Evolutionary conservation across 2,888 invertebrate species (phyloP), one percentile per base, ranked within the genome.

Genomic region (Arenicola marina): DNA sequence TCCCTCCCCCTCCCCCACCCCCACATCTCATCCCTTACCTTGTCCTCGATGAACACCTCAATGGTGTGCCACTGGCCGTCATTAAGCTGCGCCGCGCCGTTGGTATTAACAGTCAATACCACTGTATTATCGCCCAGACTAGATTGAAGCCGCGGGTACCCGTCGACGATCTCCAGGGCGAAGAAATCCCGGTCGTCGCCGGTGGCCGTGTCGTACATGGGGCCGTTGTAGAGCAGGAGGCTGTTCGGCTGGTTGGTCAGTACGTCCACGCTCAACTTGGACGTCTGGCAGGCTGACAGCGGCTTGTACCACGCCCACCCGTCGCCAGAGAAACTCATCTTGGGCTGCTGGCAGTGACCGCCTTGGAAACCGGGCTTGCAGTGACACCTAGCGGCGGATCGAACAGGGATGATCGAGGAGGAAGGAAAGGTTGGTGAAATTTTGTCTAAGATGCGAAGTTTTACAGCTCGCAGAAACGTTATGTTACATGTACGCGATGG

Each of bases 251-350:
- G 91, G 24, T 24, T 54, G 0, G 98, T 96, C 70, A 95, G 91
- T 79, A 99, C 96, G 85, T 98, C 96, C 68, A 99, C 89, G 78
- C 93, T 95, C 71, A 98, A 87, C 86, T 95, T 94, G 43, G 95
- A 94, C 70, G 89, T 91, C 76, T 95, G 94, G 84, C 98, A 98
- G 67, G 78, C 77, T 21, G 73, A 72, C 61, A 99, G 86, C 0
- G 98, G 90, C 0, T 95, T 93, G 86, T 95, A 97, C 95, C 98
- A 95, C 26, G 97, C 97, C 92, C 95, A 98, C 11, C 97, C 96
- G 73, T 91, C 92, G 28, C 95, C 95, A 68, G 90, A 88, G 86
- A 98, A 98, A 78, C 94, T 93, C 75, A 97, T 88, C 0, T 71
- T 68, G 0, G 94, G 95, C 86, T 96, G 95, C 84, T 99, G 98